A percentile compares a stretch with the other conserved stretches of the same genome.
Evolutionary conservation across 1,140 invertebrate genomes (phyloP).

Genomic region (Drosophila virilis): DNA sequence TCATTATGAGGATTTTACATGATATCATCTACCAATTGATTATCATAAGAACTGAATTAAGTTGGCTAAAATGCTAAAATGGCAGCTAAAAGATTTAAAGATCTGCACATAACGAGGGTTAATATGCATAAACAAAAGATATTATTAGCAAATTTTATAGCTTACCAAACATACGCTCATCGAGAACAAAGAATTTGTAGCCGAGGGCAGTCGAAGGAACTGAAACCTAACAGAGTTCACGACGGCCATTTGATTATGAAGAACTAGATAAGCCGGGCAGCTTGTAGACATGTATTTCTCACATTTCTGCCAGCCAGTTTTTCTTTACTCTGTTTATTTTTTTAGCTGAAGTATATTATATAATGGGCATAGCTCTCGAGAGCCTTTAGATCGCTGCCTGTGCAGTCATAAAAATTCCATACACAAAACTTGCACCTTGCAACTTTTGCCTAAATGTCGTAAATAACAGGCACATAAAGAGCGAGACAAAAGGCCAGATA

Average conservation of each 20-base stretch:
- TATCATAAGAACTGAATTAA: constrained; percentile 11
- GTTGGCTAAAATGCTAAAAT: constrained; percentile 38
- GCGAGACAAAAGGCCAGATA: constrained; percentile 44
- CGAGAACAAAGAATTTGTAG: constrained; percentile 4
- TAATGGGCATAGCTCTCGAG: constrained; percentile 42
- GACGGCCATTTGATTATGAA: constrained; percentile 12
- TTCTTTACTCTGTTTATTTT: constrained; percentile 20
- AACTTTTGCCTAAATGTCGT: constrained; percentile 78
- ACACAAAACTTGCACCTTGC: constrained; percentile 80
- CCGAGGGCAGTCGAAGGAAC: constrained; percentile 26
- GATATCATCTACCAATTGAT: constrained; percentile 13
- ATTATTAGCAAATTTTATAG: constrained; percentile 52
- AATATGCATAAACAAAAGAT: constrained; percentile 40
- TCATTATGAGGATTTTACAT: constrained; percentile 17
- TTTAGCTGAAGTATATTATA: constrained; percentile 63
- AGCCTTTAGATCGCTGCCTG: constrained; percentile 35
- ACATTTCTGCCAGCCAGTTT: constrained; percentile 9
- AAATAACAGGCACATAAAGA: constrained; percentile 66
- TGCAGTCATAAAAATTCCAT: constrained; percentile 74
- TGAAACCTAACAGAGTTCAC: constrained; percentile 7
- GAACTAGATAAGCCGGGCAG: constrained; percentile 23
- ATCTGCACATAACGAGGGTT: constrained; percentile 33
- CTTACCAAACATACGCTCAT: constrained; percentile 23
- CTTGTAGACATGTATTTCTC: constrained; percentile 6
- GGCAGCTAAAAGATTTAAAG: constrained; percentile 26